Conservation (phyloP, 1,140 invertebrate species). For the Cydia splendana region DNA sequence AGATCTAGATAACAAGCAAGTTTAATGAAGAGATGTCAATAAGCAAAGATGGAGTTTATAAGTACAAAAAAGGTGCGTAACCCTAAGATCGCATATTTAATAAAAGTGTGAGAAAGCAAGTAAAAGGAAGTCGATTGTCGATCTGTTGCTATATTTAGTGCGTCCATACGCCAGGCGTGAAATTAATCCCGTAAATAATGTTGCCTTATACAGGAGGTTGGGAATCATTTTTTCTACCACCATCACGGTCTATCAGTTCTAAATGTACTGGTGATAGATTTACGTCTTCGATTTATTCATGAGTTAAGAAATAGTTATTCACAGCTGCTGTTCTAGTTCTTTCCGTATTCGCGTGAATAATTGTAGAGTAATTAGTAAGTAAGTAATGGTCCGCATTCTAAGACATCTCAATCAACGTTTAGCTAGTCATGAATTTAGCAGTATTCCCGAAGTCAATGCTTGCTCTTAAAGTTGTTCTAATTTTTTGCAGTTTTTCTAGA, state of each 20-base stretch:
- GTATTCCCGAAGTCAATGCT: no score
- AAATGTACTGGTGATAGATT: not conserved
- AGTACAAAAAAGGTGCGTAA: not conserved
- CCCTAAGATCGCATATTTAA: not conserved
- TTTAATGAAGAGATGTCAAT: not conserved
- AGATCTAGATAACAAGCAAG: no score
- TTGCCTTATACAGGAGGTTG: slow-evolving; percentile 20
- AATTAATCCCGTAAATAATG: slow-evolving; percentile 13
- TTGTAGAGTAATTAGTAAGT: no score
- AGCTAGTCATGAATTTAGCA: no score
- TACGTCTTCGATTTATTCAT: not conserved
- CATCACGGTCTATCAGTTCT: not conserved
- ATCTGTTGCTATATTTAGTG: slow-evolving; percentile 21
- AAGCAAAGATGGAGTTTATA: not conserved
- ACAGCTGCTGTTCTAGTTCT: not conserved
- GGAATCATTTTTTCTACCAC: not conserved
- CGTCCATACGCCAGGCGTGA: slow-evolving; percentile 17
- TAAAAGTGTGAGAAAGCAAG: slow-evolving; percentile 17
- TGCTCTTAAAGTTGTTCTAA: no score
- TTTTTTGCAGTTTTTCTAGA: no score
- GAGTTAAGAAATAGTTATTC: not conserved
- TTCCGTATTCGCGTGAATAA: not conserved
- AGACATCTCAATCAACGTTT: not conserved
- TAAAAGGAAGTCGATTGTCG: not conserved
- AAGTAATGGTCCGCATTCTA: not conserved